Evolutionary conservation across 2,113 vertebrate genomes (phyloP).

Genomic region (Neopipo cinnamomea): DNA sequence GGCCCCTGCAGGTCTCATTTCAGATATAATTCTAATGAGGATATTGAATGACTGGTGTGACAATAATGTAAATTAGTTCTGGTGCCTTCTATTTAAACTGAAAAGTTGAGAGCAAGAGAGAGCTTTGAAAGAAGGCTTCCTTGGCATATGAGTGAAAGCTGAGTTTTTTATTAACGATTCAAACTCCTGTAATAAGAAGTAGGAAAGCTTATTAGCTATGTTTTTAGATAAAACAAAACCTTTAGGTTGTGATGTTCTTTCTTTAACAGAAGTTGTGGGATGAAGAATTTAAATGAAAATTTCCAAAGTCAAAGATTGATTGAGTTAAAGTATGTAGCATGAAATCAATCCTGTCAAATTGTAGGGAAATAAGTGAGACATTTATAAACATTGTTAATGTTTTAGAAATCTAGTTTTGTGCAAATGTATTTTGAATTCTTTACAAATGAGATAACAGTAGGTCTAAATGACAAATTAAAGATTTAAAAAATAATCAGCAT

Average conservation of each 20-base stretch:
- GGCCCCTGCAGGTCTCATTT: conserved; percentile 29
- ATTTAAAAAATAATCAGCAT: conserved; percentile 74
- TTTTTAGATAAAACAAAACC: conserved; percentile 59
- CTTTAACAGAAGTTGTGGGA: conserved; percentile 51
- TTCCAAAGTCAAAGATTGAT: conserved; percentile 51
- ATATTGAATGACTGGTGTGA: conserved; percentile 55
- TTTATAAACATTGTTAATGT: conserved; percentile 71
- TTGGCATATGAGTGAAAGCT: conserved; percentile 64
- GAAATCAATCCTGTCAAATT: conserved; percentile 64
- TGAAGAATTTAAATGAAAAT: conserved; percentile 52
- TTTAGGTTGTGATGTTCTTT: conserved; percentile 55
- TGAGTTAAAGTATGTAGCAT: conserved; percentile 58
- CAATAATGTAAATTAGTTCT: conserved; percentile 49
- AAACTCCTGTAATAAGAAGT: conserved; percentile 25
- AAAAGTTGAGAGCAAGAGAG: conserved; percentile 27
- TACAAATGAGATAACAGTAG: conserved; percentile 73
- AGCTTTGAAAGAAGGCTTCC: conserved; percentile 35
- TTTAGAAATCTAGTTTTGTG: conserved; percentile 68
- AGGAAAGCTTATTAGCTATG: conserved; percentile 36
- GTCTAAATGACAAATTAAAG: conserved; percentile 76
- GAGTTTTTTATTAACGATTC: conserved; percentile 39
- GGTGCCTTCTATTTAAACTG: conserved; percentile 35
- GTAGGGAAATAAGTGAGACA: conserved; percentile 65
- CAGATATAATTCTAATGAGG: conserved; percentile 34
- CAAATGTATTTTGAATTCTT: conserved; percentile 68